Evolutionary conservation across 2,888 invertebrate species (phyloP).

Genomic region (Troides helena): DNA sequence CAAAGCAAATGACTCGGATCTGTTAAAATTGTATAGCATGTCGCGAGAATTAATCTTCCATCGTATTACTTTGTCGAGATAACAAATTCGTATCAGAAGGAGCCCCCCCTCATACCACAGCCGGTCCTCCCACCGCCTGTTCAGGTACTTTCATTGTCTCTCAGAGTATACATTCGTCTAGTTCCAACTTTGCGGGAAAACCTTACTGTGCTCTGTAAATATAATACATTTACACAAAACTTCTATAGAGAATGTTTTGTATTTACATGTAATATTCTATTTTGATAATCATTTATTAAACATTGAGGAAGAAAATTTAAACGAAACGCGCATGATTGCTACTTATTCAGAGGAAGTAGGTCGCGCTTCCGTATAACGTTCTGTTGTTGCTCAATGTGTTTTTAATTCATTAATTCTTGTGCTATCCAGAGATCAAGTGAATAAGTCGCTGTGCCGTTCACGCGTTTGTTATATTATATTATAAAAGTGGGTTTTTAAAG

Average conservation of each 20-base stretch:
- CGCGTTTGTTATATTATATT: neutral
- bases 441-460: neutral
- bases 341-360: neutral
- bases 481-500: too few relatives aligned
- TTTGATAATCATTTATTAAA: too few relatives aligned
- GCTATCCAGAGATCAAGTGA: neutral
- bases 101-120: slow-evolving; percentile 24
- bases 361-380: slow-evolving; percentile 9
- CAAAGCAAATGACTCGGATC: slow-evolving; percentile 28
- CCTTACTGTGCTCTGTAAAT: slow-evolving; percentile 20
- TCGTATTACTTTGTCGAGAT: slow-evolving; percentile 54
- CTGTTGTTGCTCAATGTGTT: neutral
- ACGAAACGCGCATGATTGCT: neutral
- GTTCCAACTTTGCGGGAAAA: slow-evolving; percentile 18
- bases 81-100: slow-evolving; percentile 54
- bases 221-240: slow-evolving; percentile 1
- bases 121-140: slow-evolving; percentile 30
- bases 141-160: slow-evolving; percentile 37
- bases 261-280: neutral
- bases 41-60: slow-evolving; percentile 58
- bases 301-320: neutral
- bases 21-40: slow-evolving; percentile 43
- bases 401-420: neutral
- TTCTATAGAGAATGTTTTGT: neutral
- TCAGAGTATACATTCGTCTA: slow-evolving; percentile 31